Base-by-base conservation (phyloP, 2,888 invertebrate species). In the Thelaira solivaga region DNA sequence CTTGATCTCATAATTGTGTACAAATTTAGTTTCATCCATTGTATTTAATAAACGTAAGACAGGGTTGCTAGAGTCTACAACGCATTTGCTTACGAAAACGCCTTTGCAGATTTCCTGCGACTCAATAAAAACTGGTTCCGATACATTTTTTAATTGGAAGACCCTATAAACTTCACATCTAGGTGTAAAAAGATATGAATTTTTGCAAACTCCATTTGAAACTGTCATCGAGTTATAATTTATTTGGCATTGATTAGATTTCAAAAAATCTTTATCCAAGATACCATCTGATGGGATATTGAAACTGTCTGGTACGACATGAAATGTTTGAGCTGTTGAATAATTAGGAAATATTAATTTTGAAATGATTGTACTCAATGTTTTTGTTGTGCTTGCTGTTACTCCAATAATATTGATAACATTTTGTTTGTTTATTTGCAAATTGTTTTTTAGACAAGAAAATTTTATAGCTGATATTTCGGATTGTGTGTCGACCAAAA, bases 181-280 rank as follows among this genome's bases (percentile, higher is more conserved):
- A 20, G 72, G 20, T 39, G 72, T 62, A 4, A 72, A 13, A 16
- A 41, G 26, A 26, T 20, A 53, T 13, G 72, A 31, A 55, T 64
- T 53, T 45, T 20, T 26, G 6, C 18, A 61, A n/a, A 53, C 43
- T 16, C 61, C 71, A 43, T 71, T 55, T 10, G 45, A 55, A 11
- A 68, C 20, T 39, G 59, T 49, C 43, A 45, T 45, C 3, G 11
- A n/a, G 2, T 45, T 7, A 6, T 45, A 45, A 5, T 45, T 3
- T 5, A 45, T 59, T 11, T 49, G 45, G n/a, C 47, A 69, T 18
- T 69, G 47, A 6, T 68, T 55, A 5, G 24, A 4, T 13, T 57
- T 69, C 39, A 69, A 39, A 41, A 69, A 69, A 61, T 71, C 61
- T 29, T 71, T 69, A 1, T 59, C 69, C 10, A 69, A 24, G 24